A percentile compares a stretch with the other conserved stretches of the same genome.
Evolutionary conservation across 2,888 invertebrate genomes (phyloP).

Genomic region (Platycheirus rosarum): DNA sequence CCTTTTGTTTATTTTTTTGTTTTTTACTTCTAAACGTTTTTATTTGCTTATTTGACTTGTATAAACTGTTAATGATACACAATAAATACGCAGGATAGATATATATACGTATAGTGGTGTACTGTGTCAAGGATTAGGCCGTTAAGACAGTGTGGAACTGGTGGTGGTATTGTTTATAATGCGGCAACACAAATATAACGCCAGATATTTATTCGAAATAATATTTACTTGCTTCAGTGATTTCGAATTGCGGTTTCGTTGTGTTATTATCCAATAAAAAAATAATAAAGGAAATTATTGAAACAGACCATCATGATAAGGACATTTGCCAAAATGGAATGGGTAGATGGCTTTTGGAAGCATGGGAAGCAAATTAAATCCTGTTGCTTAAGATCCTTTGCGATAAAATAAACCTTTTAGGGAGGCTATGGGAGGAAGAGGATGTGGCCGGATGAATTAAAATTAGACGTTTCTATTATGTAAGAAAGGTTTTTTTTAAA

Average conservation of each 20-base stretch:
- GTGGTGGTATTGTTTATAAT: slow-evolving; percentile 6
- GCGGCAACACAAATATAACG: slow-evolving; percentile 5
- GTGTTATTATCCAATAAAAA: not conserved
- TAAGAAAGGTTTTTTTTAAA: too few species aligned
- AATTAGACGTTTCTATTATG: too few species aligned
- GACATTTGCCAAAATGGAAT: not conserved
- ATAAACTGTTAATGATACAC: slow-evolving; percentile 9
- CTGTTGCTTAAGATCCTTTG: not conserved
- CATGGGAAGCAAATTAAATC: not conserved
- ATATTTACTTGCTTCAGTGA: slow-evolving; percentile 22
- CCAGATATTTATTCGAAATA: slow-evolving; percentile 21
- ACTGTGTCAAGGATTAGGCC: not conserved
- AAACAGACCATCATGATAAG: slow-evolving; percentile 9
- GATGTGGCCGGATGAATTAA: too few species aligned
- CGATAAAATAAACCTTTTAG: too few species aligned
- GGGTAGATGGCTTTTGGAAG: not conserved
- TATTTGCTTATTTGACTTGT: slow-evolving; percentile 3
- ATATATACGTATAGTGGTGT: slow-evolving; percentile 18
- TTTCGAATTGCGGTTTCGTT: not conserved
- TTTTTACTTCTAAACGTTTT: slow-evolving; percentile 2
- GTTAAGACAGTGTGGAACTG: too few species aligned
- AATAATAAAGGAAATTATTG: not conserved
- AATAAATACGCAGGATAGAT: slow-evolving; percentile 26
- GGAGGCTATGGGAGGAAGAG: too few species aligned
- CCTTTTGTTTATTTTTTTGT: not conserved